Evolutionary conservation across 1,140 invertebrate genomes (phyloP).

Genomic region (Tyrophagus putrescentiae): DNA sequence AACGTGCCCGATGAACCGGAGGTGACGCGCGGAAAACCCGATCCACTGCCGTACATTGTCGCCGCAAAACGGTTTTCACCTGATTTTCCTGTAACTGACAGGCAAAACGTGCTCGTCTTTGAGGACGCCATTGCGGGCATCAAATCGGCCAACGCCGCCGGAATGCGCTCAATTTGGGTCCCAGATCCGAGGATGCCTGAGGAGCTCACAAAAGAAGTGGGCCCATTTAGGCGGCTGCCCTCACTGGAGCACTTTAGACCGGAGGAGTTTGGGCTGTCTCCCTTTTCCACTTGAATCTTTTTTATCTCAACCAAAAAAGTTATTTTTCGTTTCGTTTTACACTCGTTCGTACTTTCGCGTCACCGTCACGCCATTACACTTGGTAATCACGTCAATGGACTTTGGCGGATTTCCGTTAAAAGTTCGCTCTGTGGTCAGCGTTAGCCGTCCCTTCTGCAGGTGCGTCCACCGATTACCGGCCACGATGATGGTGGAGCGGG

Average conservation of each 20-base stretch:
- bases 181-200: background rate
- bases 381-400: no score
- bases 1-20: conserved; percentile 1
- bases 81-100: background rate
- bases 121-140: conserved; percentile 14
- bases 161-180: conserved; percentile 17
- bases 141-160: background rate
- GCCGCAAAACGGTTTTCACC: conserved; percentile 1
- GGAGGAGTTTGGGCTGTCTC: conserved; percentile 19
- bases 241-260: conserved; percentile 23
- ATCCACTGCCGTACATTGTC: background rate
- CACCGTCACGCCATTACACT: no score
- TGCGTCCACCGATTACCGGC: no score
- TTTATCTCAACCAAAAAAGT: no score
- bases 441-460: no score
- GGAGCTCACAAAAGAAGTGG: conserved; percentile 5
- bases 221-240: conserved; percentile 5
- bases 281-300: no score
- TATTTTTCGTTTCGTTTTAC: no score
- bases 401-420: no score
- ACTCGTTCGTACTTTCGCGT: no score
- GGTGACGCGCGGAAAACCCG: conserved; percentile 6
- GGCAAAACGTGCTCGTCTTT: conserved; percentile 8
- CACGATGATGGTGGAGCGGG: no score
- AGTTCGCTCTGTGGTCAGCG: no score